Percentiles rank a stretch among this genome's conserved stretches.
Conservation (phyloP, 2,888 invertebrate genomes). For the Drosophila fungiperda region DNA sequence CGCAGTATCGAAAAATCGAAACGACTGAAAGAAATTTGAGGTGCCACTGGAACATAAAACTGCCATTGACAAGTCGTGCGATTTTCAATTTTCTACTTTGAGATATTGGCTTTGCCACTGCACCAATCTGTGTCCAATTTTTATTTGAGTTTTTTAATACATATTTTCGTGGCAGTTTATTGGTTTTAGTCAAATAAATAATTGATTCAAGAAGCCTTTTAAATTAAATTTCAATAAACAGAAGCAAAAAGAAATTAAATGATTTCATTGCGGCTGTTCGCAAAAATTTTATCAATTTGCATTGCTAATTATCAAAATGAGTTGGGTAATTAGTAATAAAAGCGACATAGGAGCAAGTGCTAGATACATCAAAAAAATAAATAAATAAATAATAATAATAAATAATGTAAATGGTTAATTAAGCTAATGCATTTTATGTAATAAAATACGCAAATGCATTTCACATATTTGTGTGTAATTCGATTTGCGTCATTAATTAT, state of each 20-base stretch:
- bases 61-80: conserved; percentile 52
- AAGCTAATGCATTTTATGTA: conserved; percentile 54
- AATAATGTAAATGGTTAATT: conserved; percentile 58
- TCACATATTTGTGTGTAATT: conserved; percentile 18
- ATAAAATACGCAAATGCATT: conserved; percentile 31
- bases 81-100: conserved; percentile 28
- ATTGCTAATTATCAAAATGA: conserved; percentile 68
- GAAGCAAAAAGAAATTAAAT: conserved; percentile 24
- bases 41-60: conserved; percentile 59
- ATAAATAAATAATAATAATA: background rate
- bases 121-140: background rate
- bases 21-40: conserved; percentile 56
- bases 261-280: conserved; percentile 6
- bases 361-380: background rate
- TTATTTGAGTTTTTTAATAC: background rate
- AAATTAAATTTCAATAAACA: conserved; percentile 49
- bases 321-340: conserved; percentile 65
- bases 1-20: conserved; percentile 14
- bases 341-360: conserved; percentile 13
- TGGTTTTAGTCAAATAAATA: conserved; percentile 40
- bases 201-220: conserved; percentile 55
- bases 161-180: conserved; percentile 1
- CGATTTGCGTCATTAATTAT: conserved; percentile 43
- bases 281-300: conserved; percentile 57
- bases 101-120: background rate